phyloP scores from a whole-genome alignment of 2,113 vertebrate species.

The Nematolebias whitei region DNA sequence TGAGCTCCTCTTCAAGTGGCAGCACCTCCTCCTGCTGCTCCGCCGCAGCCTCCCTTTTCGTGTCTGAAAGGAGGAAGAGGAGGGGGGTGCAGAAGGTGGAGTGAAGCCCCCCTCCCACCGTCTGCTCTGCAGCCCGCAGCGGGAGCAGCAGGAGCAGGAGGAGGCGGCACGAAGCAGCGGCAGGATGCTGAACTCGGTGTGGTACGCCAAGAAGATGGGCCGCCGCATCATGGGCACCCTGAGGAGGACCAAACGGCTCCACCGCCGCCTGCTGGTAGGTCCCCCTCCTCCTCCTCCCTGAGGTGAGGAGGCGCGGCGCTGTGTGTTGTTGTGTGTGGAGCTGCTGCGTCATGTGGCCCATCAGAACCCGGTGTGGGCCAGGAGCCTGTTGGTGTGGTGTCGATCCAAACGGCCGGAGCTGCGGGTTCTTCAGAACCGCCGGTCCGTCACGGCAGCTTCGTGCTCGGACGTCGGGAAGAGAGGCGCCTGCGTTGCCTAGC shows the following conservation, averaged over 20 bases:
- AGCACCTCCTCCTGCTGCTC: slow-evolving; percentile 18
- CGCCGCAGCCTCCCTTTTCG: slow-evolving; percentile 43
- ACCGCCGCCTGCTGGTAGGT: slow-evolving; percentile 85
- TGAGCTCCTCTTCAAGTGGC: not conserved
- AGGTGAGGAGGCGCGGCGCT: slow-evolving; percentile 30
- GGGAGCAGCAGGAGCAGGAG: slow-evolving; percentile 48
- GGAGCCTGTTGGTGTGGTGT: no score
- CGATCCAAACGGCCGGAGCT: no score
- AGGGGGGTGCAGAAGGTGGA: slow-evolving; percentile 29
- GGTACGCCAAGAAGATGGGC: slow-evolving; percentile 85
- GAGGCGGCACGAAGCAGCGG: slow-evolving; percentile 39
- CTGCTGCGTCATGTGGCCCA: slow-evolving; percentile 58
- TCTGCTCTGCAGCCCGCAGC: slow-evolving; percentile 57
- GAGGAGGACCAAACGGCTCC: slow-evolving; percentile 81
- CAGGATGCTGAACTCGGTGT: slow-evolving; percentile 84
- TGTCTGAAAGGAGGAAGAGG: slow-evolving; percentile 28
- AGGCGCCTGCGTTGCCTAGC: slow-evolving; percentile 77
- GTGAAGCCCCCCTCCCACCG: slow-evolving; percentile 45
- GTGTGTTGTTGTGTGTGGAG: slow-evolving; percentile 16
- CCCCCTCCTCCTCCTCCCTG: not conserved
- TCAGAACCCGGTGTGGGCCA: not conserved
- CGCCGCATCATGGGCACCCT: slow-evolving; percentile 84
- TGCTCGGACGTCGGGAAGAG: slow-evolving; percentile 62
- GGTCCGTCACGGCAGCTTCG: slow-evolving; percentile 21
- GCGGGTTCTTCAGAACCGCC: no score